Base-by-base conservation (phyloP, 2,113 vertebrate genomes). In the Hepsetus odoe region DNA sequence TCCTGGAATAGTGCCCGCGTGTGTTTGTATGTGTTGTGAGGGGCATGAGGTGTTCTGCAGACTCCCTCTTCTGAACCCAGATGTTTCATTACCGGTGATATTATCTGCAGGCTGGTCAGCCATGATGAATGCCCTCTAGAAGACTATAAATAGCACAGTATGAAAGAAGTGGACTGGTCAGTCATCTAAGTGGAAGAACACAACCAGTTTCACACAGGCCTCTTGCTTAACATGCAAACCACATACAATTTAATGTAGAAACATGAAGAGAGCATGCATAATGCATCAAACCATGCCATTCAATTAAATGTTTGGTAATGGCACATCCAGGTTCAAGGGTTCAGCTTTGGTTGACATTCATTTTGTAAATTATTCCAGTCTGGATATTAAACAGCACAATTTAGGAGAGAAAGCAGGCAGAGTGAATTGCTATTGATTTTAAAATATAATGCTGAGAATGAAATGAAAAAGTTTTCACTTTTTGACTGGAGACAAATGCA, bases 91-190 rank as follows among this genome's bases (percentile, higher is more conserved):
- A 76, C 79, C 59, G 80, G 58, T 14, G 28, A 77, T 74, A 80
- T 83, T 83, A 83, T 53, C 26, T 56, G 71, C 20, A 80, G 59
- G 72, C 80, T 83, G 83, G 81, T 69, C 78, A 75, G 69, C 55
- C 77, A 46, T 77, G 87, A 88, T 92, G 89, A 89, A 90, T 90
- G 87, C 58, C 82, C 85, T 80, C 51, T 80, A 26, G 26, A 77
- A 46, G 38, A 58, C 78, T 77, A 77, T 80, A 80, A 77, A 80
- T 80, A 83, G 74, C 28, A 28, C 49, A 38, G 59, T 33, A 64
- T 58, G 51, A 69, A 76, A 72, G 72, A 80, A 80, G 73, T 77
- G 64, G 82, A 67, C 44, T 64, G 70, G 38, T 70, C 72, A 71
- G 62, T 59, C 68, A 55, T 68, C 76, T 79, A 73, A 72, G 55